Conservation (phyloP, 2,888 invertebrate species). For the Plagiodera versicolora region DNA sequence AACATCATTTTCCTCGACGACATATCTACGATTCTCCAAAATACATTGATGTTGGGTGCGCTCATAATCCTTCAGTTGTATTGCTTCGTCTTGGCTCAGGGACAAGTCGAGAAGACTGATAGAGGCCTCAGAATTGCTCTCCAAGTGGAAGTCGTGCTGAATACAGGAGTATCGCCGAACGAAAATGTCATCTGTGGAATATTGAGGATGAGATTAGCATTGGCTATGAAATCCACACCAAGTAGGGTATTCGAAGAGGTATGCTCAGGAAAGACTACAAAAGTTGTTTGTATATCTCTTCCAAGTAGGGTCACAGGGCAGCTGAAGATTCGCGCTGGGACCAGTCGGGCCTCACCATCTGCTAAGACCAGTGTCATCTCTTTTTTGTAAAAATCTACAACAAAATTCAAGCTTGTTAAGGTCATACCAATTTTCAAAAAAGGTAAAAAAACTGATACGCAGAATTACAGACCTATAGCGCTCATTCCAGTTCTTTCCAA, state of each 20-base stretch:
- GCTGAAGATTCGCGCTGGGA: constrained; percentile 13
- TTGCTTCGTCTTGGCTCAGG: constrained; percentile 8
- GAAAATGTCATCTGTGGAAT: constrained; percentile 15
- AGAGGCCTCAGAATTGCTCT: constrained; percentile 1
- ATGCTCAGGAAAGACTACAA: constrained; percentile 14
- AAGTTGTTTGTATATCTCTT: constrained; percentile 16
- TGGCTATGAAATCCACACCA: constrained; percentile 24
- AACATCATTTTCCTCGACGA: constrained; percentile 1
- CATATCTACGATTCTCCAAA: not conserved
- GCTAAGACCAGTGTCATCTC: constrained; percentile 20
- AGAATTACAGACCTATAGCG: no score
- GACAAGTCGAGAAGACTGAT: constrained; percentile 11
- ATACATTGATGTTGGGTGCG: not conserved
- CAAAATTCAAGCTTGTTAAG: no score
- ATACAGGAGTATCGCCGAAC: constrained; percentile 1
- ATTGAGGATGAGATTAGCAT: constrained; percentile 22
- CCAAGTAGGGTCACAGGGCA: constrained; percentile 15
- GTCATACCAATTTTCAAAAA: no score
- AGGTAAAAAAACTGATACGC: no score
- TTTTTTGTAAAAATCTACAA: not conserved
- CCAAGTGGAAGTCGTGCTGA: constrained; percentile 3
- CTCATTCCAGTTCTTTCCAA: no score
- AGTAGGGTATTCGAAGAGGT: constrained; percentile 18
- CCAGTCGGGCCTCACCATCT: constrained; percentile 17
- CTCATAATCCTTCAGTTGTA: not conserved